Conservation (phyloP, 1,140 invertebrate genomes). For the Helicoverpa zea region DNA sequence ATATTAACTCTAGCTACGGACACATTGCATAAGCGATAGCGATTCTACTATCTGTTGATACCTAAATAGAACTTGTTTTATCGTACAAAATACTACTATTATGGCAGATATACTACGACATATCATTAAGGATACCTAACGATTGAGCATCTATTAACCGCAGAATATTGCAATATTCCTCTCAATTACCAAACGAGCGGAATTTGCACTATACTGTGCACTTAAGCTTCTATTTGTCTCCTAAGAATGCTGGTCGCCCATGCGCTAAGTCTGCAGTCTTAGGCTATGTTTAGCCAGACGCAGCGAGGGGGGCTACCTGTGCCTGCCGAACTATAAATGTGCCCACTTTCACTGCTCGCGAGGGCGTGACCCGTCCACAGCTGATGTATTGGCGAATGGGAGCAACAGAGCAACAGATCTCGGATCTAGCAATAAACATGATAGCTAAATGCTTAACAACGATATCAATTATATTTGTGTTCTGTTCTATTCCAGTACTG, state of each 20-base stretch:
- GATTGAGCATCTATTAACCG: neutral
- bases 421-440: constrained; percentile 45
- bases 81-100: neutral
- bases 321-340: constrained; percentile 71
- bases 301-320: constrained; percentile 53
- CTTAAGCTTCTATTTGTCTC: neutral
- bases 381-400: constrained; percentile 63
- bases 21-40: constrained; percentile 27
- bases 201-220: no score
- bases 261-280: constrained; percentile 41
- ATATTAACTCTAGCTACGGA: constrained; percentile 40
- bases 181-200: no score
- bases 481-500: neutral
- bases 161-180: neutral
- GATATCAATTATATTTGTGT: neutral
- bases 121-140: neutral
- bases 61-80: neutral
- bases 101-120: neutral
- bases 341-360: constrained; percentile 68
- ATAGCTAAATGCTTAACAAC: constrained; percentile 28
- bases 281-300: constrained; percentile 58
- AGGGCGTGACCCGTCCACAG: constrained; percentile 70
- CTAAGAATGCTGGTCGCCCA: constrained; percentile 25
- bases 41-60: neutral
- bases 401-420: constrained; percentile 35